Percentiles rank a stretch among this genome's conserved stretches.
Conservation (phyloP, 2,797 vertebrate genomes). For the Pygocentrus nattereri region DNA sequence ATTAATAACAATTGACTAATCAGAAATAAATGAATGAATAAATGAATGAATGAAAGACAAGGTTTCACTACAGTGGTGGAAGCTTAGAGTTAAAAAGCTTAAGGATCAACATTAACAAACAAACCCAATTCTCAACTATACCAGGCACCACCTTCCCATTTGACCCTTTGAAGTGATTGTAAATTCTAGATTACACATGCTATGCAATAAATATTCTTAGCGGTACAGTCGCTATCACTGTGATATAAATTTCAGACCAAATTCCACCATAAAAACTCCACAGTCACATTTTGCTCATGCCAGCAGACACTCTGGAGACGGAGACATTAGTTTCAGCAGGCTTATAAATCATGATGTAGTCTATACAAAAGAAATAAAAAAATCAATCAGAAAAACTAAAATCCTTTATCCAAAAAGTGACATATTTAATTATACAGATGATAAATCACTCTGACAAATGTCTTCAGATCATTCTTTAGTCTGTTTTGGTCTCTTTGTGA, state of each 20-base stretch:
- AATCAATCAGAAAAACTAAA: neutral
- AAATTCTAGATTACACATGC: neutral
- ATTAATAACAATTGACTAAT: too few species aligned
- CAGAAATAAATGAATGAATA: too few species aligned
- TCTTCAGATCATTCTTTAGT: neutral
- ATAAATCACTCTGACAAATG: neutral
- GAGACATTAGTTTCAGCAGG: neutral
- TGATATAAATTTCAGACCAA: conserved; percentile 11
- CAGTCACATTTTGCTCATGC: conserved; percentile 21
- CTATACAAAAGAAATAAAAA: neutral
- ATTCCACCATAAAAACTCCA: conserved; percentile 8
- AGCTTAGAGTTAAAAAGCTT: neutral
- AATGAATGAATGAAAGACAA: too few species aligned
- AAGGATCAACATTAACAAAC: neutral
- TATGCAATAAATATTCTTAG: neutral
- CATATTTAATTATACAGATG: neutral
- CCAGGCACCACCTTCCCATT: neutral
- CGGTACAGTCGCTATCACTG: conserved; percentile 1
- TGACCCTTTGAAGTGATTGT: neutral
- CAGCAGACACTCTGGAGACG: conserved; percentile 24
- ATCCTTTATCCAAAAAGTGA: neutral
- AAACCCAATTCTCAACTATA: neutral
- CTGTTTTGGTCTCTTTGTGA: neutral
- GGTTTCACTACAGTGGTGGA: neutral
- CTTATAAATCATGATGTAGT: neutral